Base-by-base conservation (phyloP, 2,888 invertebrate species). In the Trachelus stipa region DNA sequence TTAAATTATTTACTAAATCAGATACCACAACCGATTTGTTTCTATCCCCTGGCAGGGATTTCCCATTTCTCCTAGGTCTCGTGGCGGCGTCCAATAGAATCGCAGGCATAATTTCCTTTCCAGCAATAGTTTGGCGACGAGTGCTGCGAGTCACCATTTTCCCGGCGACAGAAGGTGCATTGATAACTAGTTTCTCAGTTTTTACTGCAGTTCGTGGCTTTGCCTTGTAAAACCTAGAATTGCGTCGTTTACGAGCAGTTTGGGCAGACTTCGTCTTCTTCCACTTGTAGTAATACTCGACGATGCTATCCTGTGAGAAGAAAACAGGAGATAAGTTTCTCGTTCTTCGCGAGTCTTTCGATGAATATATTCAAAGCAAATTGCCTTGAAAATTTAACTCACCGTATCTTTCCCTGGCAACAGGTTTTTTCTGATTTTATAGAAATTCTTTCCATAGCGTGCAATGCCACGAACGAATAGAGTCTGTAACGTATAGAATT, bases 341-440 rank as follows among this genome's bases (percentile, higher is more conserved):
- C 71, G 11, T 71, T 71, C 33, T 71, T 71, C 23, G 6, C 23
- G 31, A 31, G 31, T 33, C 33, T 11, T 31, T 71, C 56, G 6
- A 23, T 23, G 23, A 2, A 40, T 40, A 9, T 0, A 2, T 6
- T 4, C 23, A 4, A 74, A 74, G 11, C 12, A 30, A 74, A 11
- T 34, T 40, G 40, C 3, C n/a, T 40, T n/a, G 23, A 40, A 40
- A 74, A 31, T 12, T 23, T 33, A 40, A 73, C 71, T 76, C 33
- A 80, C 78, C n/a, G 68, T 78, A 33, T 80, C 80, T 34, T 40
- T 69, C 3, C 30, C 11, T 12, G 77, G 76, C 78, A 77, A 80
- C 35, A 74, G 11, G 12, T 78, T 73, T 73, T 80, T 76, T 33
- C 34, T n/a, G 76, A 68, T 69, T 75, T 77, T 40, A 73, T 71